phyloP scores from a whole-genome alignment of 2,113 vertebrate species.

The Corapipo altera region DNA sequence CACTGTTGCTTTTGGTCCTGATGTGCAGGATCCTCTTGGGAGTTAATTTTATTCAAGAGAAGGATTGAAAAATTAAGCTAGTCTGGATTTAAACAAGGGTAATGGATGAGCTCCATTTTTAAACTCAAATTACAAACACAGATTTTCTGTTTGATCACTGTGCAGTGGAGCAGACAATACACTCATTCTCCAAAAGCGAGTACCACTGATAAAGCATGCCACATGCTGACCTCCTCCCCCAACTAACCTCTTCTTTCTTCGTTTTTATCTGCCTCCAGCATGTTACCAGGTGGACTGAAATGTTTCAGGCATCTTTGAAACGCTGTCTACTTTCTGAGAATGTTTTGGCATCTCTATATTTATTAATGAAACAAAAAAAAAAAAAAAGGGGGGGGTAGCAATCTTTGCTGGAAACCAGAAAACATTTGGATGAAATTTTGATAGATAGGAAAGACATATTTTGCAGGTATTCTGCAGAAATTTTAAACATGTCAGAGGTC shows the following conservation, averaged over 20 bases:
- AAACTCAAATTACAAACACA: background rate
- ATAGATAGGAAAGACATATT: background rate
- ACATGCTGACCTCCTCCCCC: accelerated
- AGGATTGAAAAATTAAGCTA: background rate
- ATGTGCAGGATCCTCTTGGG: background rate
- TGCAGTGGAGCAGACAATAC: background rate
- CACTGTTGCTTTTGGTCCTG: background rate
- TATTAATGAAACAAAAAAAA: background rate
- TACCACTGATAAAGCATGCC: accelerated
- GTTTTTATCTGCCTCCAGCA: background rate
- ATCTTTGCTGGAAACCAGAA: background rate
- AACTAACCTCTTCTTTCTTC: background rate
- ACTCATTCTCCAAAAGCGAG: background rate
- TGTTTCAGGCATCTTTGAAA: background rate
- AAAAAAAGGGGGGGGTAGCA: too few species aligned
- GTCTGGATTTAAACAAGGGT: background rate
- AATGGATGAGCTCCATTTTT: background rate
- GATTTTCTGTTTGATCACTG: background rate
- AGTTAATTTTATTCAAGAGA: background rate
- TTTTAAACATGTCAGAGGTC: conserved; percentile 18
- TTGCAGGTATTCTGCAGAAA: conserved; percentile 26
- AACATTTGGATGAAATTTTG: background rate
- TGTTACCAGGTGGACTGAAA: background rate
- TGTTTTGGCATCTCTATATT: background rate
- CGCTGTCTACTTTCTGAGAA: background rate